Evolutionary conservation across 2,888 invertebrate genomes (phyloP).

Genomic region (Caenorhabditis uteleia): DNA sequence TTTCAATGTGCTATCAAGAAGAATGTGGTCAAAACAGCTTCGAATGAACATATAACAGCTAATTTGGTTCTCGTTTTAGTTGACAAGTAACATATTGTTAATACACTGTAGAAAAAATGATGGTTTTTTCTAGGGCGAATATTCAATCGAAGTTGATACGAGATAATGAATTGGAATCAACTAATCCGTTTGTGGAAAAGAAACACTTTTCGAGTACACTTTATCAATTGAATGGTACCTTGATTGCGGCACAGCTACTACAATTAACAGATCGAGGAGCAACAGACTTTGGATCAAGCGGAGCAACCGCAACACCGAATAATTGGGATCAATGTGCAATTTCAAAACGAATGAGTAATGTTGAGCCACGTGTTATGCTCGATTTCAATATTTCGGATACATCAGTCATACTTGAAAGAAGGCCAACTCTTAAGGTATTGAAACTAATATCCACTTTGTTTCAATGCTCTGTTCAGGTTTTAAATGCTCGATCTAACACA

Average conservation of each 20-base stretch:
- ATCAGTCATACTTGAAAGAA: slow-evolving; percentile 17
- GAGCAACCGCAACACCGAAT: slow-evolving; percentile 16
- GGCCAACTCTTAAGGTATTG: slow-evolving; percentile 6
- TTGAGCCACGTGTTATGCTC: slow-evolving; percentile 33
- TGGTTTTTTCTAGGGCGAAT: slow-evolving; percentile 5
- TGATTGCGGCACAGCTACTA: slow-evolving; percentile 31
- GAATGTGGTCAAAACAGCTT: slow-evolving; percentile 12
- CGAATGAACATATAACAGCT: slow-evolving; percentile 21
- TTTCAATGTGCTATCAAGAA: slow-evolving; percentile 36
- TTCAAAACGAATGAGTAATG: slow-evolving; percentile 14
- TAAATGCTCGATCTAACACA: neutral
- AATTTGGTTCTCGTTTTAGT: slow-evolving; percentile 31
- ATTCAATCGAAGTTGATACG: slow-evolving; percentile 23
- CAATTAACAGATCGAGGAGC: slow-evolving; percentile 31
- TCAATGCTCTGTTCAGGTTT: neutral
- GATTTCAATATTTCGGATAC: slow-evolving; percentile 34
- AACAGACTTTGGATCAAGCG: slow-evolving; percentile 24
- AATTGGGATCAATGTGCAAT: slow-evolving; percentile 33
- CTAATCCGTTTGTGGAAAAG: no score
- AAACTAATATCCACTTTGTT: neutral
- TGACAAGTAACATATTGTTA: slow-evolving; percentile 6
- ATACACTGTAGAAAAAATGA: neutral
- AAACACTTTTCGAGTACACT: slow-evolving; percentile 24
- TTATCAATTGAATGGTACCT: slow-evolving; percentile 27
- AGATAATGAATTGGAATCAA: neutral